Evolutionary conservation across 2,888 invertebrate species (phyloP).

Genomic region (Lingula anatina): DNA sequence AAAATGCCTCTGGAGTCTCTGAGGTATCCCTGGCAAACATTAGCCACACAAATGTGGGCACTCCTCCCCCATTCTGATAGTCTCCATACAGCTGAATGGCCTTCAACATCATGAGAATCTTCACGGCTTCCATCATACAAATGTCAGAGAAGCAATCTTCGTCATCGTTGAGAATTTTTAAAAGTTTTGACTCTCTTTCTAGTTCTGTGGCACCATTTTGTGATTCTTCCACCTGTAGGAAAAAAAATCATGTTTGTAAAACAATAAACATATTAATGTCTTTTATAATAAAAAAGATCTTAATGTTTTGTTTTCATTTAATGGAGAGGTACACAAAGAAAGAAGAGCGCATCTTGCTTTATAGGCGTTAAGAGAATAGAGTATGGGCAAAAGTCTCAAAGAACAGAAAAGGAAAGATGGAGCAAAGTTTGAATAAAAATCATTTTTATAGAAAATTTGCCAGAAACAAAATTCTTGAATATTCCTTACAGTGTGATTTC

Average conservation of each 20-base stretch:
- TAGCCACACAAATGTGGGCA: slow-evolving; percentile 52
- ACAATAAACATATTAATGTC: not conserved
- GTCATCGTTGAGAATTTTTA: slow-evolving; percentile 36
- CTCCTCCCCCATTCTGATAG: slow-evolving; percentile 32
- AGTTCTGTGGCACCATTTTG: slow-evolving; percentile 17
- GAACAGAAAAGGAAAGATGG: too few species aligned
- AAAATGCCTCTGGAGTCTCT: slow-evolving; percentile 38
- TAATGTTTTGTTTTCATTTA: too few species aligned
- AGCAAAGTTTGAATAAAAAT: too few species aligned
- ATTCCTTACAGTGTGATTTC: too few species aligned
- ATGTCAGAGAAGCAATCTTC: slow-evolving; percentile 9
- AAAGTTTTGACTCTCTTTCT: slow-evolving; percentile 21
- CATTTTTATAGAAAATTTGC: too few species aligned
- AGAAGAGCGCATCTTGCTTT: too few species aligned
- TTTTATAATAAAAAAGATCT: too few species aligned
- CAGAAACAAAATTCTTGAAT: too few species aligned
- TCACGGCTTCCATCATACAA: slow-evolving; percentile 48
- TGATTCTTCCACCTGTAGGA: slow-evolving; percentile 26
- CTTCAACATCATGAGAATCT: slow-evolving; percentile 52
- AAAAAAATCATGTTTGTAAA: not conserved
- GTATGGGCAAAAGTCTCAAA: too few species aligned
- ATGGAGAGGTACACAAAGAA: too few species aligned
- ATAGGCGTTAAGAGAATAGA: too few species aligned
- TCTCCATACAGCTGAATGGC: slow-evolving; percentile 43
- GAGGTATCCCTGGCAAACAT: slow-evolving; percentile 53